Base-by-base conservation (phyloP, 2,888 invertebrate genomes). In the Dolichomitus sp. region DNA sequence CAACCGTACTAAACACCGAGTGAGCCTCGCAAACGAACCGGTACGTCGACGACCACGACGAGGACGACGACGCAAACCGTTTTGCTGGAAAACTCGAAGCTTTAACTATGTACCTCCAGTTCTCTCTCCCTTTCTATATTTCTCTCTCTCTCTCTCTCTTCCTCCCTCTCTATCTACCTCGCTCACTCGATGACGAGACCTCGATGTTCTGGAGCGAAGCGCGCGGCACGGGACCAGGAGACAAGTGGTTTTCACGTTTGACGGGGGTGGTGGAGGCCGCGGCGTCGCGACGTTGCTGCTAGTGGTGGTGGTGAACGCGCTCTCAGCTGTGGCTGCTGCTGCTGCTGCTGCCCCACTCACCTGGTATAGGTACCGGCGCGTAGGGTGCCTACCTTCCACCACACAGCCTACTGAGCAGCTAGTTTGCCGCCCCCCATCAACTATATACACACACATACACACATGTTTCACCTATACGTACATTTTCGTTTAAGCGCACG, bases 241-340 rank as follows among this genome's bases (percentile, higher is more conserved):
- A 90, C 90, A 88, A 89, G 89, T 90, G 90, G 87, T 90, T 90
- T 90, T 87, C 88, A 85, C 90, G 87, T 90, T 91, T 88, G 87
- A 87, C 89, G 86, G 88, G 88, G 91, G 88, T 87, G 86, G 87
- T 27, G 68, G 76, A 72, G 76, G 63, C 74, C 69, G 70, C 66
- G 57, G 12, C 40, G 76, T 54, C 59, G 76, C 54, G 33, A 50
- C 61, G 59, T 11, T 68, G 63, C 68, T 66, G 54, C 68, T 52
- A 48, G 76, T 68, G 63, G 80, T 77, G 68, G 76, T 61, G 63
- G 77, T 77, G 73, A 68, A 77, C 76, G 57, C 33, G 61, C 61
- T 59, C 59, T 73, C 61, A 61, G 72, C 59, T 70, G 70, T 42
- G 40, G 45, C 45, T 45, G 66, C 27, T 48, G 27, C 27, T 54